A percentile compares a stretch with the other conserved stretches of the same genome.
These are phyloP conservation scores for Ctena decussata DNA, from an alignment of 2,888 invertebrate species.

Conservation along the genomic window DNA sequence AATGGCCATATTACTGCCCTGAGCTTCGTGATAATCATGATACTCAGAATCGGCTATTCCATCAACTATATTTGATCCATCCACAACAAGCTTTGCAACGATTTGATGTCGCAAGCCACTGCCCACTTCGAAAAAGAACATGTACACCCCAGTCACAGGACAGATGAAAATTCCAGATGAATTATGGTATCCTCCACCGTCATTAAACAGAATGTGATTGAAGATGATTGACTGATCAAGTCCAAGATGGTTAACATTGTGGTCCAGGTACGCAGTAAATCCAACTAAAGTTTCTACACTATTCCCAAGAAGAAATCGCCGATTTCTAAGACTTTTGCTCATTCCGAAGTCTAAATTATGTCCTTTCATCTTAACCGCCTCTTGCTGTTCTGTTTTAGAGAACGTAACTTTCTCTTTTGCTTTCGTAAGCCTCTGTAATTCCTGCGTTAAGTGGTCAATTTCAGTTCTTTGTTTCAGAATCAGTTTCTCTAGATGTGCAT, in stretches of 20 bases:
- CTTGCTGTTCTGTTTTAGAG: too few species aligned
- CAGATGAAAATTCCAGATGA: neutral
- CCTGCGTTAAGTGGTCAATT: too few species aligned
- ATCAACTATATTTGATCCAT: neutral
- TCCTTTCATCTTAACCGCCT: too few species aligned
- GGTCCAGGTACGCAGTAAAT: neutral
- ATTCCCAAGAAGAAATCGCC: neutral
- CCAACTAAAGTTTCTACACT: neutral
- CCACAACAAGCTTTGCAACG: neutral
- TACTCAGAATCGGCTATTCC: neutral
- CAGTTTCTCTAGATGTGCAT: too few species aligned
- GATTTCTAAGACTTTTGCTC: neutral
- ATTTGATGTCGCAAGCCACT: neutral
- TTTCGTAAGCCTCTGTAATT: too few species aligned
- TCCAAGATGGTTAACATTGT: neutral
- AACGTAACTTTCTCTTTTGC: too few species aligned
- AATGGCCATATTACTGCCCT: neutral
- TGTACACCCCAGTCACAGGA: neutral
- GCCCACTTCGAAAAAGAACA: neutral
- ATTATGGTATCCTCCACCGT: neutral
- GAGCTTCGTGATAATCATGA: neutral
- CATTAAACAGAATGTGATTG: neutral
- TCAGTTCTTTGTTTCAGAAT: too few species aligned
- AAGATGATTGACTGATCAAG: neutral
- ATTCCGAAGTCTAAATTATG: neutral